phyloP scores from a whole-genome alignment of 1,140 invertebrate species.

The Drosophila carrolli region DNA sequence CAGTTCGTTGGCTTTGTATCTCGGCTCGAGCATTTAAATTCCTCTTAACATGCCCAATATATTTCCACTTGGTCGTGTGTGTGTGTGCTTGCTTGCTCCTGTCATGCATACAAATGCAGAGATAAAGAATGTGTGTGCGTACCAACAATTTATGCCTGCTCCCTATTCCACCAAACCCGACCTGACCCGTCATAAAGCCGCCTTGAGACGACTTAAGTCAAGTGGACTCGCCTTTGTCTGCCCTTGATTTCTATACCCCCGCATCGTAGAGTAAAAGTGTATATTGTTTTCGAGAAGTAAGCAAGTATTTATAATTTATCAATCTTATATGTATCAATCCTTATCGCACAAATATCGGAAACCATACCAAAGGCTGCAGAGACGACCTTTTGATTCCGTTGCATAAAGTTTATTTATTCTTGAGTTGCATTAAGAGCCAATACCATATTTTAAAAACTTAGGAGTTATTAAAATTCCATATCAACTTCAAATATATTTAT shows the following conservation, averaged over 20 bases:
- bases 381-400: too few relatives aligned
- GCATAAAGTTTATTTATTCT: too few relatives aligned
- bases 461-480: too few relatives aligned
- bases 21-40: constrained; percentile 66
- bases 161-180: constrained; percentile 44
- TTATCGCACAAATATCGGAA: neutral
- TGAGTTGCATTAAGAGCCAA: too few relatives aligned
- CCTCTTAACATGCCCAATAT: constrained; percentile 76
- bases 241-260: constrained; percentile 5
- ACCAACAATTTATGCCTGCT: constrained; percentile 40
- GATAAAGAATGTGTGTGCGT: constrained; percentile 56
- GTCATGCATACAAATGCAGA: constrained; percentile 74
- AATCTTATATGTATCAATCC: too few relatives aligned
- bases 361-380: too few relatives aligned
- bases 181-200: constrained; percentile 71
- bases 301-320: too few relatives aligned
- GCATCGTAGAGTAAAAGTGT: neutral
- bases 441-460: too few relatives aligned
- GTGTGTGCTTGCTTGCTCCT: constrained; percentile 20
- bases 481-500: too few relatives aligned
- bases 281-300: neutral
- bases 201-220: constrained; percentile 10
- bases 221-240: constrained; percentile 36
- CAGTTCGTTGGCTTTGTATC: constrained; percentile 58
- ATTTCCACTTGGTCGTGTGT: constrained; percentile 58